phyloP scores from a whole-genome alignment of 2,113 vertebrate species.

The Diglossa brunneiventris region DNA sequence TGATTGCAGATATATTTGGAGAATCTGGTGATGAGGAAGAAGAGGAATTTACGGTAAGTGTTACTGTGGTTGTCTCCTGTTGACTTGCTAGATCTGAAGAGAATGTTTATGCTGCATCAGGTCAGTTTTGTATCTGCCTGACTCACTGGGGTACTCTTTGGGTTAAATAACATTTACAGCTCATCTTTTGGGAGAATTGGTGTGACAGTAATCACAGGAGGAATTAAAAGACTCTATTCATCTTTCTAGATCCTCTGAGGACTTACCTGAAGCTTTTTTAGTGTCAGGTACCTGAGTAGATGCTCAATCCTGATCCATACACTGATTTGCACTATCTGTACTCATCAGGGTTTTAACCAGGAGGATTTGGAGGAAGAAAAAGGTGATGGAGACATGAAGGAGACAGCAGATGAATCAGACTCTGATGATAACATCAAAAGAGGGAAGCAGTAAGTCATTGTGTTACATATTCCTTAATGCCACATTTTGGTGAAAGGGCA shows the following conservation, averaged over 20 bases:
- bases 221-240: neutral
- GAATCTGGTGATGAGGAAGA: conserved; percentile 97
- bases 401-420: conserved; percentile 83
- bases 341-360: conserved; percentile 92
- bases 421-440: conserved; percentile 90
- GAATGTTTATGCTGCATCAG: neutral
- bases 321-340: conserved; percentile 18
- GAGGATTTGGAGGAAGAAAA: conserved; percentile 93
- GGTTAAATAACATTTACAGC: neutral
- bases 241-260: neutral
- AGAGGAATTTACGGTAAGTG: conserved; percentile 94
- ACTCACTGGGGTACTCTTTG: neutral
- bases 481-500: neutral
- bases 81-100: neutral
- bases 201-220: neutral
- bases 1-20: conserved; percentile 98
- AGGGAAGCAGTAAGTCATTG: conserved; percentile 84
- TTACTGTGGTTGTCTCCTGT: neutral
- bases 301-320: neutral
- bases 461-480: neutral
- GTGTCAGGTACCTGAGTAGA: neutral
- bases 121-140: neutral
- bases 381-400: conserved; percentile 69
- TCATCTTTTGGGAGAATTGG: neutral
- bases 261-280: neutral